Evolutionary conservation across 2,113 vertebrate genomes (phyloP), one percentile per base, ranked within the genome.

Genomic region (Benitochromis conjunctus): DNA sequence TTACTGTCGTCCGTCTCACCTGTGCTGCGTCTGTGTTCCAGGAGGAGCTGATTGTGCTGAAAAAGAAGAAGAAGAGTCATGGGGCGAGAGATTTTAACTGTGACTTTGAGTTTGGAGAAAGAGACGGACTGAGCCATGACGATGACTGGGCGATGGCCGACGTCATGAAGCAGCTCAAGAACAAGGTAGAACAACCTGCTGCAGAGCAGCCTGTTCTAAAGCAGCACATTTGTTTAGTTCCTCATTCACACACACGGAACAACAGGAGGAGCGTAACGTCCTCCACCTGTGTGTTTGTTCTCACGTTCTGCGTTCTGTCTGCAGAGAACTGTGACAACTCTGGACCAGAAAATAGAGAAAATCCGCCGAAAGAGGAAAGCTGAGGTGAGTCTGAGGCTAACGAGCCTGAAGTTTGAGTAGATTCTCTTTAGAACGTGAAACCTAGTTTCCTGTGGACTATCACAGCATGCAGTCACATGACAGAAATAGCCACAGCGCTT

Each of bases 301-400:
- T 77, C 10, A 34, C 21, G 3, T 71, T 29, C 69, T 48, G 1
- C 5, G 34, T 54, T 85, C 24, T 90, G 31, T 78, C 64, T 80
- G 9, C 85, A 99, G 98, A 98, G 92, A 94, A 93, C 94, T 3
- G 94, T 96, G 3, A 99, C 98, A 1, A 99, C 98, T 1, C 89
- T 99, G 88, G 99, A 99, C 81, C 97, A 99, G 92, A 99, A 99
- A 95, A 99, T 99, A 4, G 98, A 98, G 64, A 97, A 97, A 91
- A 96, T 99, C 64, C 95, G 99, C 14, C 97, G 97, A 95, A 97
- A 96, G 54, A 97, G 98, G 86, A 98, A 96, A 87, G 90, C 91
- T 1, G 96, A 97, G 96, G 98, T 98, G 29, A 92, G 95, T 55
- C 4, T 71, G 8, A 48, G 24, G 24, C 66, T 29, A 18, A 46